These are phyloP conservation scores for Epizoanthus illoricatus DNA, from an alignment of 92 coral and sea anemone genomes.

Conservation along the genomic window DNA sequence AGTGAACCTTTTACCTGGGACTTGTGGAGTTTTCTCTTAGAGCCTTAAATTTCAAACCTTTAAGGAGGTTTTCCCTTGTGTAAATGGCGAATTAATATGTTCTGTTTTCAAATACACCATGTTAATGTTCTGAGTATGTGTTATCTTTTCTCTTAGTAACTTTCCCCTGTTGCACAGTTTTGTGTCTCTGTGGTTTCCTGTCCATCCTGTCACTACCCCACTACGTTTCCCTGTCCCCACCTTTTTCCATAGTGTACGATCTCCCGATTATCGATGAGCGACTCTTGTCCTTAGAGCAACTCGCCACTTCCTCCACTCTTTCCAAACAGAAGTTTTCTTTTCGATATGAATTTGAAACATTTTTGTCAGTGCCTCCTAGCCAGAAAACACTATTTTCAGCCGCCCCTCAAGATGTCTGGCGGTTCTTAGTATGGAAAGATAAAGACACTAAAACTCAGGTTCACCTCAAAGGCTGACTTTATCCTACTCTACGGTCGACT, in stretches of 20 bases:
- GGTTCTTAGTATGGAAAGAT: not conserved
- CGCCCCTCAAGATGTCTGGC: not conserved
- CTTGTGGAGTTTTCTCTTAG: not conserved
- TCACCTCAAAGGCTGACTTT: not conserved
- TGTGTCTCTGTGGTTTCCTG: conserved; percentile 43
- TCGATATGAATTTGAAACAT: not conserved
- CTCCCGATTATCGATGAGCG: conserved; percentile 38
- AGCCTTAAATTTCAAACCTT: too few species aligned
- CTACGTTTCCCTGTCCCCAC: not conserved
- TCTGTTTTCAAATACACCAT: not conserved
- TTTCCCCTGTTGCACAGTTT: conserved; percentile 49
- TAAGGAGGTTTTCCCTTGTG: too few species aligned
- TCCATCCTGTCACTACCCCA: conserved; percentile 43
- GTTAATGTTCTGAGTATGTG: not conserved
- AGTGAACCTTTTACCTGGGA: too few species aligned
- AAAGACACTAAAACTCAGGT: not conserved
- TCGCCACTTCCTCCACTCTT: conserved; percentile 19
- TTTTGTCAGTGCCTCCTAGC: not conserved
- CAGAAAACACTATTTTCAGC: not conserved
- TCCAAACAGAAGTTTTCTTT: conserved; percentile 31
- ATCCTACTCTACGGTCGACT: not conserved
- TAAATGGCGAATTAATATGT: too few species aligned
- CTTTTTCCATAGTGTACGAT: not conserved
- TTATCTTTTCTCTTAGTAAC: conserved; percentile 37
- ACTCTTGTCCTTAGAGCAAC: conserved; percentile 23